These are phyloP conservation scores for Ammodramus savannarum DNA, from an alignment of 2,113 vertebrate species.

Conservation along the genomic window DNA sequence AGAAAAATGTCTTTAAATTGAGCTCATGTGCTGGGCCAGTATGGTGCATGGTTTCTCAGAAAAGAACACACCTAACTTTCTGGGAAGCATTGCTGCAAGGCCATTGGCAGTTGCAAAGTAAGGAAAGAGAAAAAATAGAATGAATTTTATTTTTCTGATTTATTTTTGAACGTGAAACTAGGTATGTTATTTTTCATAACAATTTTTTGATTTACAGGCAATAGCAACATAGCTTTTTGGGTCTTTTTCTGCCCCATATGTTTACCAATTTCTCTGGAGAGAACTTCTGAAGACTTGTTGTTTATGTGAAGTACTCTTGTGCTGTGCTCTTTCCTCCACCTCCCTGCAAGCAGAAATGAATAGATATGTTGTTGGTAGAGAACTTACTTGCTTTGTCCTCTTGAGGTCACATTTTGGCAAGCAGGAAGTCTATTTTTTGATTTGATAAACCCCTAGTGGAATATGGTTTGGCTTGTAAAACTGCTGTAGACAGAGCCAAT, in stretches of 20 bases:
- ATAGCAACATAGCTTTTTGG: neutral
- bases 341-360: neutral
- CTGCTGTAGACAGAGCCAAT: neutral
- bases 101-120: neutral
- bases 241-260: neutral
- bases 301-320: conserved; percentile 14
- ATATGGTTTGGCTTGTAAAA: conserved; percentile 35
- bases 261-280: conserved; percentile 4
- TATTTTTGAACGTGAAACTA: neutral
- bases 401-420: conserved; percentile 38
- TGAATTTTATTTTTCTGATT: neutral
- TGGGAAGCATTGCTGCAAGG: neutral
- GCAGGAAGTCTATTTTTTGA: conserved; percentile 1
- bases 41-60: neutral
- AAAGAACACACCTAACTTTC: neutral
- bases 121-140: neutral
- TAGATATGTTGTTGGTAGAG: conserved; percentile 32
- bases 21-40: neutral
- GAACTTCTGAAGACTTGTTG: neutral
- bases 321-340: neutral
- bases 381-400: conserved; percentile 25
- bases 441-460: conserved; percentile 30
- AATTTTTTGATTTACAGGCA: neutral
- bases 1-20: neutral
- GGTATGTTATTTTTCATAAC: neutral